Evolutionary conservation across 1,140 invertebrate genomes (phyloP).

Genomic region (Rhopalosiphum maidis): DNA sequence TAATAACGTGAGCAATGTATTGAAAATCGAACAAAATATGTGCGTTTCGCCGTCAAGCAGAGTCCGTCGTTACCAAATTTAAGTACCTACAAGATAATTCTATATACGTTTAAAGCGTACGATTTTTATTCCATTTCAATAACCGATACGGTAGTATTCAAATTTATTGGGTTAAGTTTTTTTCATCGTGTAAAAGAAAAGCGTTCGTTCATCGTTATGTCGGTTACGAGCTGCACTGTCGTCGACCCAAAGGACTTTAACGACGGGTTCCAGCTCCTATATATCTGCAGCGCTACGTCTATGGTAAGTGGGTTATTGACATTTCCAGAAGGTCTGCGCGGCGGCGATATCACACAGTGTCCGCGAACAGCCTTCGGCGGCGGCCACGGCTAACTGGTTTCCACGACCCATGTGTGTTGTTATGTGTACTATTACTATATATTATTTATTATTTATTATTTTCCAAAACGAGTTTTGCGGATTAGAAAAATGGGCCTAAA

Average conservation of each 20-base stretch:
- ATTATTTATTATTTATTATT: conserved; percentile 29
- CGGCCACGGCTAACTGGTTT: conserved; percentile 38
- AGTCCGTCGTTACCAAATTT: background rate
- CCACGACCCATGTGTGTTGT: conserved; percentile 30
- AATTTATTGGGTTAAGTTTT: background rate
- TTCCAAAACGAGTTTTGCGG: conserved; percentile 29
- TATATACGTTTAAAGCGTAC: background rate
- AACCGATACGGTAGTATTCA: background rate
- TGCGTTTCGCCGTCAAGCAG: background rate
- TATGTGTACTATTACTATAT: background rate
- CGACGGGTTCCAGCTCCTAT: background rate
- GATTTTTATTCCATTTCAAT: background rate
- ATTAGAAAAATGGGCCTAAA: conserved; percentile 37
- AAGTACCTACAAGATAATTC: background rate
- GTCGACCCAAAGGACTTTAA: background rate
- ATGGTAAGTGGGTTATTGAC: conserved; percentile 57
- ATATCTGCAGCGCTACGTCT: background rate
- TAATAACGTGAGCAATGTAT: background rate
- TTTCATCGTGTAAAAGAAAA: background rate
- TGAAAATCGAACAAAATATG: background rate
- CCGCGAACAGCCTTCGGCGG: background rate
- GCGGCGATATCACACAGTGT: conserved; percentile 19
- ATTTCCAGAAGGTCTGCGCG: conserved; percentile 39
- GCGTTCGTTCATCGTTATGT: background rate
- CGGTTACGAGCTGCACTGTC: background rate